Conservation (phyloP, 2,797 vertebrate species). For the Lutjanus campechanus region DNA sequence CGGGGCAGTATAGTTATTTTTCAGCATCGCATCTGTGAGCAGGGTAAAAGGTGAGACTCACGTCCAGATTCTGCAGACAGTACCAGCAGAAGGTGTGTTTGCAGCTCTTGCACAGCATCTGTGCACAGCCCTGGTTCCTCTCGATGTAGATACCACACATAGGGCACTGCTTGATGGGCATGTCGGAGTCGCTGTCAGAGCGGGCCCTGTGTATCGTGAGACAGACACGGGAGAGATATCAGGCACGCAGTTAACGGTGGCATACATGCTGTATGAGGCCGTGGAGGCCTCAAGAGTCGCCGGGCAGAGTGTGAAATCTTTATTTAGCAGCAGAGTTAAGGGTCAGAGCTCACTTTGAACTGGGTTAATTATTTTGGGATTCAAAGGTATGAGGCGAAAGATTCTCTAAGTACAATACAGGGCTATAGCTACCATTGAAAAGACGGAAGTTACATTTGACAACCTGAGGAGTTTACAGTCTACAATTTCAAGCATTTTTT, state of each 20-base stretch:
- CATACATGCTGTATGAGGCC: neutral
- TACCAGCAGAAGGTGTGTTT: slow-evolving; percentile 99
- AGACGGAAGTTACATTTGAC: neutral
- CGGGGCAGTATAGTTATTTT: neutral
- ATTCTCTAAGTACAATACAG: slow-evolving; percentile 11
- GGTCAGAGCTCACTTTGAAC: slow-evolving; percentile 32
- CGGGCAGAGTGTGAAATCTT: slow-evolving; percentile 37
- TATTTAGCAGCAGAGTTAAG: slow-evolving; percentile 52
- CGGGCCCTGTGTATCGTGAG: slow-evolving; percentile 78
- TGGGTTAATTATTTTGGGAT: slow-evolving; percentile 56
- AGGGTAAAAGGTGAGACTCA: slow-evolving; percentile 78
- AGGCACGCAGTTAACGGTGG: slow-evolving; percentile 1
- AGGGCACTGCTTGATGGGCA: slow-evolving; percentile 94
- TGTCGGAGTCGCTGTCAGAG: slow-evolving; percentile 81
- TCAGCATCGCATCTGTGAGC: neutral
- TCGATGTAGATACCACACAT: slow-evolving; percentile 95
- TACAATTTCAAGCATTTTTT: neutral
- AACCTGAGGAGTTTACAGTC: neutral
- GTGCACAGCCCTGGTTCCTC: slow-evolving; percentile 96
- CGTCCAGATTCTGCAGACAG: slow-evolving; percentile 96
- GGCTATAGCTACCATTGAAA: neutral
- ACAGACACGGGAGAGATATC: slow-evolving; percentile 17
- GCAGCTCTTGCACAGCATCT: slow-evolving; percentile 99
- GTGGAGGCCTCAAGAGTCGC: neutral
- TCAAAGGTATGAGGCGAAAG: slow-evolving; percentile 10